Percentiles rank a stretch among this genome's conserved stretches.
Evolutionary conservation across 2,888 invertebrate genomes (phyloP).

Genomic region (Lochmaea crataegi): DNA sequence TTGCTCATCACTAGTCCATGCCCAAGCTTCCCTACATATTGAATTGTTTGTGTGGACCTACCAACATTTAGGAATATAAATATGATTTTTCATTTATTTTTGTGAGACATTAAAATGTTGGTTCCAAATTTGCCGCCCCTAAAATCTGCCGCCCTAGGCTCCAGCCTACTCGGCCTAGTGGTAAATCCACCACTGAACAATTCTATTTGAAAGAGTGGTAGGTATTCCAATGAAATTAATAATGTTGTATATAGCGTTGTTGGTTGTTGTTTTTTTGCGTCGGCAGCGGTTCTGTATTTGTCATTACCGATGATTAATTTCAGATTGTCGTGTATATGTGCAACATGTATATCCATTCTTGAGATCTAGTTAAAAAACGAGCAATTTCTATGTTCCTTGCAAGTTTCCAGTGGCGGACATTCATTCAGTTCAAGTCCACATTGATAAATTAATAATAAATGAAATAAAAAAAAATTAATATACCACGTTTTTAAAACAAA

Average conservation of each 20-base stretch:
- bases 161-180: too few relatives aligned
- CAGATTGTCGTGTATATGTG: conserved; percentile 44
- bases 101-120: too few relatives aligned
- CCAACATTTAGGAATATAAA: too few relatives aligned
- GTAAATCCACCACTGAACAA: conserved; percentile 35
- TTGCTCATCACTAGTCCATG: too few relatives aligned
- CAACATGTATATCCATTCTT: conserved; percentile 38
- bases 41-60: too few relatives aligned
- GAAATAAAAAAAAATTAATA: neutral
- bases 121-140: too few relatives aligned
- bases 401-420: conserved; percentile 25
- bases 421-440: neutral
- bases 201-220: conserved; percentile 30
- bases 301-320: conserved; percentile 48
- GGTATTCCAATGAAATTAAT: conserved; percentile 43
- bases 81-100: too few relatives aligned
- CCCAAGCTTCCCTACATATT: too few relatives aligned
- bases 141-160: too few relatives aligned
- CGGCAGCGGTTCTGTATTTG: conserved; percentile 45
- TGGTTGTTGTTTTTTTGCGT: conserved; percentile 38
- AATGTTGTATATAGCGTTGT: conserved; percentile 43
- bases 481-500: too few relatives aligned
- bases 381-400: conserved; percentile 36
- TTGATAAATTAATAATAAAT: neutral
- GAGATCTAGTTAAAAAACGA: conserved; percentile 39